Base-by-base conservation (phyloP, 2,797 vertebrate species). In the Vespertilio murinus region DNA sequence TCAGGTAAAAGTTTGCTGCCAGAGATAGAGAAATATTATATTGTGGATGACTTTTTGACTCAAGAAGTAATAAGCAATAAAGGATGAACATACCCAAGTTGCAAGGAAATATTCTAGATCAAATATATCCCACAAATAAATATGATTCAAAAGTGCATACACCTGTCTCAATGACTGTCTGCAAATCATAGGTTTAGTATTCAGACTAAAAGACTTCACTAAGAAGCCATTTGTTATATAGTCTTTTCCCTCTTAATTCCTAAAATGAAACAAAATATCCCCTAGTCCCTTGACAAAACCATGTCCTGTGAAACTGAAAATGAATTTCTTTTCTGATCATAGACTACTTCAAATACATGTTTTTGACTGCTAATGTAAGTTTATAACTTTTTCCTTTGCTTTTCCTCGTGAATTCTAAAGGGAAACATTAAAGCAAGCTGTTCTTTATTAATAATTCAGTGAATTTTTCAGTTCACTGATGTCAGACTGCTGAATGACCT, bases 261-360 rank as follows among this genome's bases (percentile, higher is more conserved):
- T 83, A 64, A 97, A 78, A 69, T 69, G 96, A 80, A 94, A 75
- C 77, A 96, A 94, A 77, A 88, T 47, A 56, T 33, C 96, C 82
- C 65, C 94, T 94, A 97, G 20, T 92, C 11, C 94, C 93, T 88
- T 94, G 90, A 96, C 78, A 97, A 97, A 97, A 93, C n/a, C 25
- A 91, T 13, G 33, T 5, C 54, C 49, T 77, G 54, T 71, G 28
- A 75, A 97, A 95, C 18, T 81, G 49, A 38, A 86, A 94, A 64
- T 30, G 42, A 94, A 88, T n/a, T 28, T 3, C 4, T 95, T 97
- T 96, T 82, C 85, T 78, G 61, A 95, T 54, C 90, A 94, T 85
- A 94, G 95, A 89, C 22, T 96, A 95, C 56, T 90, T 83, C 83
- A 33, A 82, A 52, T 95, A 23, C 54, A 89, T 80, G 8, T 35